These are phyloP conservation scores for Hirundo rustica DNA, from an alignment of 2,797 vertebrate species.

Conservation along the genomic window DNA sequence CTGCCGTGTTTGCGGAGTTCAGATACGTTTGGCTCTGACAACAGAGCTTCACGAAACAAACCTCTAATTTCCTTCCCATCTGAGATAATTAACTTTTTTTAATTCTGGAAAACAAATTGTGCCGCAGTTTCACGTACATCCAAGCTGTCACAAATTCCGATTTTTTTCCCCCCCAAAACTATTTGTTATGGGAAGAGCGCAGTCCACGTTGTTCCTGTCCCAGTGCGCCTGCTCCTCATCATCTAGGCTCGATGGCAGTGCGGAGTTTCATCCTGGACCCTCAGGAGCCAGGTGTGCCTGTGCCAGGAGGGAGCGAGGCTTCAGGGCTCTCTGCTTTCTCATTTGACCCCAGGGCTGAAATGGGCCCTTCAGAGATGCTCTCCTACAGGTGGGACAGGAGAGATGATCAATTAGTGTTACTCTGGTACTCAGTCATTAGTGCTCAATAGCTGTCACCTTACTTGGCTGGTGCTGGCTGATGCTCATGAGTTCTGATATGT, in stretches of 20 bases:
- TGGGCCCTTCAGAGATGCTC: neutral
- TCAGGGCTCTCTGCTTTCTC: neutral
- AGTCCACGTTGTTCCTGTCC: neutral
- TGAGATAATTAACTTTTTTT: neutral
- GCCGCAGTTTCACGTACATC: neutral
- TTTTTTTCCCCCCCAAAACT: neutral
- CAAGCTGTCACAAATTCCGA: neutral
- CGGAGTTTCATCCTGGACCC: neutral
- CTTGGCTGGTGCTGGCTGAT: neutral
- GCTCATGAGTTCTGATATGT: neutral
- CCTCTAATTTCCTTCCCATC: neutral
- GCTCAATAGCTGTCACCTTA: neutral
- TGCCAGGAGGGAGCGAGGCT: neutral
- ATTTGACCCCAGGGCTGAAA: accelerated
- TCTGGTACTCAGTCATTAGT: neutral
- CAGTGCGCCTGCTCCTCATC: neutral
- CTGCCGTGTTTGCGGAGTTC: neutral
- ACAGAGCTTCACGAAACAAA: neutral
- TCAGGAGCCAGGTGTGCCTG: neutral
- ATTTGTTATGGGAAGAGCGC: neutral
- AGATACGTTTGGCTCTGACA: neutral
- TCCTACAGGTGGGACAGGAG: neutral
- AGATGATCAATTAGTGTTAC: neutral
- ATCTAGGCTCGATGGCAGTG: neutral
- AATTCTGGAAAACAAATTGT: neutral